These are phyloP conservation scores for Hassar affinis DNA, from an alignment of 2,113 vertebrate species.

Conservation along the genomic window DNA sequence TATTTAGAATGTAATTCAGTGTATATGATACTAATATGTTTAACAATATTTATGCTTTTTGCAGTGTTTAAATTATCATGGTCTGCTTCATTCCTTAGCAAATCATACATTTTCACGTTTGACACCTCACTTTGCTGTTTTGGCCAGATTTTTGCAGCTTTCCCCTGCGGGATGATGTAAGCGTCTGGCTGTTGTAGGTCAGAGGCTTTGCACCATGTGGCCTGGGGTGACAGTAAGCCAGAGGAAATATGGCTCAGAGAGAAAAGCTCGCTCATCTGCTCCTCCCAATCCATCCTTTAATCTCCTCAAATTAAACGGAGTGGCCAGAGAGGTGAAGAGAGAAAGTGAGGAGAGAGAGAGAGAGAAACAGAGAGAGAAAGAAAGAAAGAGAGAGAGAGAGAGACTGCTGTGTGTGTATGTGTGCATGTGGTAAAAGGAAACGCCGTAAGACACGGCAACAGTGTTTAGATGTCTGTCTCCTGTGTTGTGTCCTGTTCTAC, in stretches of 20 bases:
- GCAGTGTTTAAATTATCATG: slow-evolving; percentile 3
- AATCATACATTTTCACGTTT: background rate
- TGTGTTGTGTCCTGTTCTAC: background rate
- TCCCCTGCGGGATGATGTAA: slow-evolving; percentile 20
- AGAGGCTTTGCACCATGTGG: slow-evolving; percentile 43
- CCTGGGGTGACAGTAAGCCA: slow-evolving; percentile 38
- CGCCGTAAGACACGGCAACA: background rate
- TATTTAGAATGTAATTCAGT: background rate
- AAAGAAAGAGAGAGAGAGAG: slow-evolving; percentile 8
- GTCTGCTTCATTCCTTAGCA: background rate
- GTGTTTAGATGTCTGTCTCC: slow-evolving; percentile 2
- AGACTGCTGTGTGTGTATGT: background rate
- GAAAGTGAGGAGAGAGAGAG: slow-evolving; percentile 22
- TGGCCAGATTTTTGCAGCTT: background rate
- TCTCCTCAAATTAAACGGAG: slow-evolving; percentile 69
- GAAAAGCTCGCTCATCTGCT: slow-evolving; percentile 43
- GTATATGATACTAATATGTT: background rate
- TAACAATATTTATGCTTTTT: background rate
- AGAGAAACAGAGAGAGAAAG: slow-evolving; percentile 17
- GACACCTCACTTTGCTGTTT: background rate
- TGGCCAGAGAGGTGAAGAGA: slow-evolving; percentile 36
- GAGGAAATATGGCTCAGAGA: slow-evolving; percentile 46
- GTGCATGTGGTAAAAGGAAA: background rate
- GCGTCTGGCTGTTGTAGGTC: slow-evolving; percentile 36
- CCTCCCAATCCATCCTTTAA: slow-evolving; percentile 61